Base-by-base conservation (phyloP, 2,113 vertebrate species). In the Corvus cornix region DNA sequence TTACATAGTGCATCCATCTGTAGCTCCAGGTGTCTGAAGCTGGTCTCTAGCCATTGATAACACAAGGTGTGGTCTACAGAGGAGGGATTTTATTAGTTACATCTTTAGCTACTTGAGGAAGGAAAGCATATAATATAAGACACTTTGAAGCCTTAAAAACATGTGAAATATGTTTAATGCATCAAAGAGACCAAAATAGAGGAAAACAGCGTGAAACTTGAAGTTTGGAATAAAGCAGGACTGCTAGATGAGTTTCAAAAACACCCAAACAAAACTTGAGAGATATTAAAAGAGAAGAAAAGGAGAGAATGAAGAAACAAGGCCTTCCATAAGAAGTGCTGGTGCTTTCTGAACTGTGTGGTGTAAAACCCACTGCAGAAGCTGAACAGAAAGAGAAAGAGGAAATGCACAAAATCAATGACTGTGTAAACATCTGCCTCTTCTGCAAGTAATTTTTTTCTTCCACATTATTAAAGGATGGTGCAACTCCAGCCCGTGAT, bases 21-120 rank as follows among this genome's bases (percentile, higher is more conserved):
- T 72, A 85, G 70, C 92, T 95, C 96, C 97, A 94, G 94, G 96
- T 96, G 95, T 91, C 90, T 96, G 89, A 91, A 80, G 91, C 76
- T 96, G 79, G 63, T 96, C 97, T 95, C 93, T 70, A 69, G 94
- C 66, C 41, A 90, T 94, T 91, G 93, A 78, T 94, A 96, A 92
- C 95, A 87, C 41, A 77, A 97, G 97, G 97, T 97, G 97, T 96
- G 96, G 97, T 97, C 97, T 91, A 37, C 52, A 96, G 70, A 80
- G 64, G 31, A 84, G 63, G 2, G 30, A 73, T 95, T 93, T 95
- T 93, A 97, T 97, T 93, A 84, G 82, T 90, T 90, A 96, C 95
- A 96, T 97, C 95, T 97, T 96, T 96, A 92, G 89, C 82, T 96
- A 93, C 93, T 95, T 93, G 89, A 95, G 82, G 92, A 93, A 94